Evolutionary conservation across 2,888 invertebrate species (phyloP), one percentile per base, ranked within the genome.

Genomic region (Fragum sueziense): DNA sequence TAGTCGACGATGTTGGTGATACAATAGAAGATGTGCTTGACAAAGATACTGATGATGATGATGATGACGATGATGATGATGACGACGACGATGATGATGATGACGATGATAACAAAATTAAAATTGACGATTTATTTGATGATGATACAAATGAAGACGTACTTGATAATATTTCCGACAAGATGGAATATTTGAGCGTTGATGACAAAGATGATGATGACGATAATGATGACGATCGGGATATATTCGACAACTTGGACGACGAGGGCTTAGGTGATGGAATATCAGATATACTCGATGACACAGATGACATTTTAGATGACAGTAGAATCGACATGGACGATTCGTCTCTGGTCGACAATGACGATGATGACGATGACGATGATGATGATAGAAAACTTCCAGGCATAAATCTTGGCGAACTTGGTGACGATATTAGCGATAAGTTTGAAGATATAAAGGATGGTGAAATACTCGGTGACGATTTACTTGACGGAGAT

Each of bases 141-240:
- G 61, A 71, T 47, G 76, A 65, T 11, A 20, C 1, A 62, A 31
- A 47, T 27, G 72, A 62, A 51, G 59, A 47, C 6, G 29, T 61
- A 65, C n/a, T n/a, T 14, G 61, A 33, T 65, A 65, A 11, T 22
- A 1, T 33, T 17, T 17, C 7, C 11, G n/a, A 33, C 22, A n/a
- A 33, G 4, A 27, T 2, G 17, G 29, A 25, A 6, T 20, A 59
- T 59, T 22, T 25, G 9, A 70, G 37, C 1, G 47, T 9, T n/a
- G 47, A 47, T 47, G 47, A 47, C 17, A 47, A 9, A 2, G 4
- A 20, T 20, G 47, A 47, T n/a, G 47, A 47, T n/a, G 20, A 20
- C 3, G 37, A 37, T 37, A 37, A 14, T 37, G 37, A 37, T 37
- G 37, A 37, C 37, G n/a, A n/a, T n/a, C n/a, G n/a, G n/a, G 37